Conservation (phyloP, 2,113 vertebrate species). For the Salminus brasiliensis region DNA sequence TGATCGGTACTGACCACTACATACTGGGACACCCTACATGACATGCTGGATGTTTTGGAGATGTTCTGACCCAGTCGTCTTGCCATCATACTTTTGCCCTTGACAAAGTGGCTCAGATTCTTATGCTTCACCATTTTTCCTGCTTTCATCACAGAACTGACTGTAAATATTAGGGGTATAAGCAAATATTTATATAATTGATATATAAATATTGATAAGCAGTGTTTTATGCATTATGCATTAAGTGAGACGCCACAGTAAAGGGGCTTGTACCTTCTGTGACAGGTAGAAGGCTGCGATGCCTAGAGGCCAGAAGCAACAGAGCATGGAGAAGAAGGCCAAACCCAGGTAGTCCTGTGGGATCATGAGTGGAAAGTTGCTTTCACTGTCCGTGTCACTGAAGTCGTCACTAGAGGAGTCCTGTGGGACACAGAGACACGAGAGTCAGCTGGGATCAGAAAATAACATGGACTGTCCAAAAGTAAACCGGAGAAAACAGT, state of each 20-base stretch:
- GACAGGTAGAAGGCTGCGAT: constrained; percentile 90
- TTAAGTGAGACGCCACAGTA: background rate
- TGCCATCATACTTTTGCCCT: no score
- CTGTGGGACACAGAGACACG: constrained; percentile 57
- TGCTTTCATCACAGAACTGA: no score
- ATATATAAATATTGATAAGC: no score
- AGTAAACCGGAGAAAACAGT: background rate
- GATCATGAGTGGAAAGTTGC: constrained; percentile 81
- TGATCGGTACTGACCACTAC: no score
- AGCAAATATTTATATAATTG: no score
- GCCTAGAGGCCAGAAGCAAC: constrained; percentile 91
- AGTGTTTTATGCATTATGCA: no score
- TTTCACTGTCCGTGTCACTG: constrained; percentile 82
- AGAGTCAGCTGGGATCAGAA: background rate
- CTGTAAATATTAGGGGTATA: no score
- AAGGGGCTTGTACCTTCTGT: constrained; percentile 78
- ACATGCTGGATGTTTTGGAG: no score
- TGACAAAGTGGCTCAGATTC: no score
- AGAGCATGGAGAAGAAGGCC: constrained; percentile 91
- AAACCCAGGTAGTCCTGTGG: constrained; percentile 87
- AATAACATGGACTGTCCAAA: background rate
- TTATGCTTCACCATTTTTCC: no score
- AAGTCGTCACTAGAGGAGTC: constrained; percentile 82
- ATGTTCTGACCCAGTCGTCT: no score
- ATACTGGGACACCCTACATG: no score